A percentile compares a stretch with the other conserved stretches of the same genome.
Conservation (phyloP, 2,797 vertebrate species). For the Catostomus latipinnis region DNA sequence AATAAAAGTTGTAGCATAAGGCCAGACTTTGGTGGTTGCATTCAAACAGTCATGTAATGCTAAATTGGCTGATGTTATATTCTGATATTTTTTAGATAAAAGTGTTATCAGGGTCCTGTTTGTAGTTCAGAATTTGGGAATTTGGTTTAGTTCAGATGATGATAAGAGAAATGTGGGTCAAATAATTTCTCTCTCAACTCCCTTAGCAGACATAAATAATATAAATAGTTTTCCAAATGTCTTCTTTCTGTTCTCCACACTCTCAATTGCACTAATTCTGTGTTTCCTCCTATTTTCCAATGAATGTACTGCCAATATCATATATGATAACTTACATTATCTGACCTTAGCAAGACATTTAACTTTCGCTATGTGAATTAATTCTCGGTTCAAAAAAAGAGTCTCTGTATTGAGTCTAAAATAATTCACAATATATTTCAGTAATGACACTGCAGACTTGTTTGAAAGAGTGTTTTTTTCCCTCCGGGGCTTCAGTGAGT, state of each 20-base stretch:
- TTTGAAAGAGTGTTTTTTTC: conserved; percentile 7
- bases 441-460: neutral
- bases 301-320: neutral
- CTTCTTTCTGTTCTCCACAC: conserved; percentile 43
- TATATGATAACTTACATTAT: neutral
- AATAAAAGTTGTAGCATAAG: neutral
- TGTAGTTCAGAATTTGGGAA: conserved; percentile 12
- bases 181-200: neutral
- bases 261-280: conserved; percentile 19
- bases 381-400: neutral
- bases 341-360: neutral
- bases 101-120: neutral
- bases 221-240: conserved; percentile 46
- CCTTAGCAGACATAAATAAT: neutral
- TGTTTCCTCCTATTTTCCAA: conserved; percentile 52
- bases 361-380: neutral
- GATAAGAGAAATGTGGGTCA: conserved; percentile 5
- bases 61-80: neutral
- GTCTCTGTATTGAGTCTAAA: neutral
- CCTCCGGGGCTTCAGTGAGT: neutral
- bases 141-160: conserved; percentile 5
- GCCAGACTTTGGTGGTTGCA: neutral
- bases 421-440: neutral
- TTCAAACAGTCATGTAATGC: too few species aligned
- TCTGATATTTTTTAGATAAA: neutral